Evolutionary conservation across 2,888 invertebrate genomes (phyloP).

Genomic region (Drosophila demipolita): DNA sequence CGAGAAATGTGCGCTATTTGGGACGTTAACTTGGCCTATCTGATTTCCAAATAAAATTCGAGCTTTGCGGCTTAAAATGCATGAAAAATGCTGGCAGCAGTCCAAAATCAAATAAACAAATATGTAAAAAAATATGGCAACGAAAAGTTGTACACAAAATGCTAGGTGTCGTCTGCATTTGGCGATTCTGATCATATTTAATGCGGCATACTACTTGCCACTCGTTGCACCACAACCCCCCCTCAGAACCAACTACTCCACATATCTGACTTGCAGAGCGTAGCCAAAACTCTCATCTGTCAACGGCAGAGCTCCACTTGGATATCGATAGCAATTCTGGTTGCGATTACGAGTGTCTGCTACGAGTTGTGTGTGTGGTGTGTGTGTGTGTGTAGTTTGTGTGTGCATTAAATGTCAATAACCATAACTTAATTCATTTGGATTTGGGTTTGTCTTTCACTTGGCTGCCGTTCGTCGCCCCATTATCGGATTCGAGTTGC

Average conservation of each 20-base stretch:
- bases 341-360: conserved; percentile 11
- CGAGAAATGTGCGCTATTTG: not conserved
- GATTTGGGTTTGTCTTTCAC: conserved; percentile 77
- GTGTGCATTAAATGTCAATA: conserved; percentile 80
- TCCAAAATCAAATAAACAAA: not conserved
- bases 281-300: conserved; percentile 49
- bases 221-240: not conserved
- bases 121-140: conserved; percentile 19
- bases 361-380: not conserved
- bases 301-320: conserved; percentile 35
- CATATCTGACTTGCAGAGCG: conserved; percentile 14
- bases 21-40: not conserved
- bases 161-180: conserved; percentile 30
- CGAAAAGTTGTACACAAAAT: conserved; percentile 9
- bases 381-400: conserved; percentile 34
- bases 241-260: not conserved
- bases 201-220: conserved; percentile 32
- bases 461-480: conserved; percentile 56
- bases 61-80: not conserved
- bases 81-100: conserved; percentile 23
- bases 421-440: conserved; percentile 78
- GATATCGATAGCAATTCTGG: conserved; percentile 20
- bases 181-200: conserved; percentile 59
- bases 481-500: conserved; percentile 64
- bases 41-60: not conserved